Evolutionary conservation across 2,888 invertebrate genomes (phyloP).

Genomic region (Platerodrilus igneus): DNA sequence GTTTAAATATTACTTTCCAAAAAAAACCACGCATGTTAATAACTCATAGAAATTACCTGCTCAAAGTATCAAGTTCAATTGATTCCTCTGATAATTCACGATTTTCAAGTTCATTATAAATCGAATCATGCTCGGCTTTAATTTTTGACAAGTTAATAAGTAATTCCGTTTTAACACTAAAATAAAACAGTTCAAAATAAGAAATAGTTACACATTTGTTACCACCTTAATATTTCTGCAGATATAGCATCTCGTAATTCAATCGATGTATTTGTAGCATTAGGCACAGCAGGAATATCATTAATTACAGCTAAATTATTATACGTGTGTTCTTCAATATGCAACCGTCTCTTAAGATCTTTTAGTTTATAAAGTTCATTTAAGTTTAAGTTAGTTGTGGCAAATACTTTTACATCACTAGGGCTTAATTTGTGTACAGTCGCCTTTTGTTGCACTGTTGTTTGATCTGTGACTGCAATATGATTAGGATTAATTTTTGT

Average conservation of each 20-base stretch:
- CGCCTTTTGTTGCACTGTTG: slow-evolving; percentile 62
- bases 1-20: too few species aligned
- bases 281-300: slow-evolving; percentile 16
- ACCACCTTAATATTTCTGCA: not conserved
- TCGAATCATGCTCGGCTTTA: too few species aligned
- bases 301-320: slow-evolving; percentile 36
- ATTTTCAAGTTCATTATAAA: too few species aligned
- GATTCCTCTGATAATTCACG: too few species aligned
- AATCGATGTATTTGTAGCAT: not conserved
- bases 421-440: slow-evolving; percentile 64
- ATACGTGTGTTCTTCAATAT: slow-evolving; percentile 40
- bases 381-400: slow-evolving; percentile 52
- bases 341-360: slow-evolving; percentile 29
- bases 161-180: slow-evolving; percentile 1
- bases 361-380: slow-evolving; percentile 58
- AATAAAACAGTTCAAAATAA: not conserved
- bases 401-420: slow-evolving; percentile 61
- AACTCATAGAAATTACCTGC: too few species aligned
- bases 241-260: not conserved
- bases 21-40: too few species aligned
- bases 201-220: not conserved
- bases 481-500: slow-evolving; percentile 9
- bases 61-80: too few species aligned
- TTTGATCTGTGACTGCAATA: slow-evolving; percentile 58
- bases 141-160: too few species aligned